A percentile compares a stretch with the other conserved stretches of the same genome.
These are phyloP conservation scores for Theonella swinhoei DNA, from an alignment of 37 sponge, comb jelly and placozoan genomes.

Conservation along the genomic window DNA sequence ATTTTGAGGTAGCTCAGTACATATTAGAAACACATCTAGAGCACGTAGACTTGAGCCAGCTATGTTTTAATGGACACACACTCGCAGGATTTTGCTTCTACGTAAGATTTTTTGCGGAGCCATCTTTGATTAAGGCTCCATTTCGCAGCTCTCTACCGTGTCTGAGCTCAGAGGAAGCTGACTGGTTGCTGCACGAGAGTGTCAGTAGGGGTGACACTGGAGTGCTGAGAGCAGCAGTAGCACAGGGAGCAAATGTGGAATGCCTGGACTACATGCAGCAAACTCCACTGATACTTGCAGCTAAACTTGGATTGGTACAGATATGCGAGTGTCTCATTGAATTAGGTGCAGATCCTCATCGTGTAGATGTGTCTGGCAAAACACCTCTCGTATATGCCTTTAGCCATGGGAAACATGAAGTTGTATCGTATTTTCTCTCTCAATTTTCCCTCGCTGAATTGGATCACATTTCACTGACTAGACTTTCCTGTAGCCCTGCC, in stretches of 20 bases:
- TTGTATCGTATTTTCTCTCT: conserved; percentile 29
- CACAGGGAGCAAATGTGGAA: conserved; percentile 31
- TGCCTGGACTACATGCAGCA: conserved; percentile 58
- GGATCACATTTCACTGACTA: neutral
- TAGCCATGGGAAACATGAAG: conserved; percentile 5
- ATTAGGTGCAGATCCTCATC: conserved; percentile 37
- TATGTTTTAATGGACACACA: conserved; percentile 30
- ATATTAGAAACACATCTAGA: conserved; percentile 4
- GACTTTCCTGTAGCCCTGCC: neutral
- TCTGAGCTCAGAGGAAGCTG: conserved; percentile 41
- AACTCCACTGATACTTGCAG: conserved; percentile 58
- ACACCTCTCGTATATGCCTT: conserved; percentile 61
- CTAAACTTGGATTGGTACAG: conserved; percentile 29
- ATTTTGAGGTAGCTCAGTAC: conserved; percentile 31
- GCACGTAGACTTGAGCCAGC: neutral
- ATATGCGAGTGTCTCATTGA: conserved; percentile 20
- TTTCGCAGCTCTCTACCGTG: conserved; percentile 3
- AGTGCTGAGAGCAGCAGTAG: neutral
- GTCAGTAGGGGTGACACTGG: neutral
- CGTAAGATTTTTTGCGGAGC: neutral
- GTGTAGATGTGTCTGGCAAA: conserved; percentile 18
- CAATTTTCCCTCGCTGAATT: neutral
- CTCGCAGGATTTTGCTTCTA: conserved; percentile 1
- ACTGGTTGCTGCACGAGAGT: conserved; percentile 31
- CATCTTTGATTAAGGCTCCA: neutral